These are phyloP conservation scores for Margarornis squamiger DNA, from an alignment of 2,797 vertebrate genomes.

Conservation along the genomic window DNA sequence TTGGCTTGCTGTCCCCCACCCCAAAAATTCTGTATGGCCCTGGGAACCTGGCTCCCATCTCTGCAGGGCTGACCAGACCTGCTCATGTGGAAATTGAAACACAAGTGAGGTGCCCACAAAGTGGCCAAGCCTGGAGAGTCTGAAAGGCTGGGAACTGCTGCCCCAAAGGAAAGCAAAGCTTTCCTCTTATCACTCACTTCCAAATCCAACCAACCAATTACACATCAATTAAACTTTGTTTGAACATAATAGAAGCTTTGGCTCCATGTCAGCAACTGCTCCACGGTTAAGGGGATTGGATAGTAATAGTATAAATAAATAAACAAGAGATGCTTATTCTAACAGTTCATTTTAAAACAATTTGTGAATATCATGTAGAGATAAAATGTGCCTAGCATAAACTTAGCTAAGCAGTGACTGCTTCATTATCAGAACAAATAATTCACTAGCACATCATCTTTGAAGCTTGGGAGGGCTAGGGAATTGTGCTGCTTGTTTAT, in stretches of 20 bases:
- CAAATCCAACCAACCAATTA: conserved; percentile 46
- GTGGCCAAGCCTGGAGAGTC: neutral
- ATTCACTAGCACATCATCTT: conserved; percentile 76
- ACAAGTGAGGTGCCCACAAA: neutral
- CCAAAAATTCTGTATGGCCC: accelerated
- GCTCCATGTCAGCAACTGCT: conserved; percentile 47
- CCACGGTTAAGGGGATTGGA: conserved; percentile 26
- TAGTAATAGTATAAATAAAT: conserved; percentile 69
- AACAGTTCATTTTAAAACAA: conserved; percentile 83
- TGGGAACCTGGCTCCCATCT: neutral
- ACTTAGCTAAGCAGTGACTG: conserved; percentile 70
- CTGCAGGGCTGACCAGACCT: neutral
- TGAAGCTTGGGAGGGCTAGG: conserved; percentile 61
- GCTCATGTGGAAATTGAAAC: neutral
- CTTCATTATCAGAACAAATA: conserved; percentile 74
- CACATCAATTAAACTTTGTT: conserved; percentile 59
- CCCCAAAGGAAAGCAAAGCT: neutral
- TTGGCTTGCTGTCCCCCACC: neutral
- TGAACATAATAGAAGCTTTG: conserved; percentile 63
- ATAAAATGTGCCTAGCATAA: conserved; percentile 72
- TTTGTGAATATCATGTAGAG: conserved; percentile 78
- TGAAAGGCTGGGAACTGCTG: conserved; percentile 20
- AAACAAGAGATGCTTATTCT: conserved; percentile 77
- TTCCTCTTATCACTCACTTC: neutral
- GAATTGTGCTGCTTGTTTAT: conserved; percentile 72